A percentile compares a stretch with the other conserved stretches of the same genome.
These are phyloP conservation scores for Arctocebus calabarensis DNA, from an alignment of 2,797 vertebrate species.

Conservation along the genomic window DNA sequence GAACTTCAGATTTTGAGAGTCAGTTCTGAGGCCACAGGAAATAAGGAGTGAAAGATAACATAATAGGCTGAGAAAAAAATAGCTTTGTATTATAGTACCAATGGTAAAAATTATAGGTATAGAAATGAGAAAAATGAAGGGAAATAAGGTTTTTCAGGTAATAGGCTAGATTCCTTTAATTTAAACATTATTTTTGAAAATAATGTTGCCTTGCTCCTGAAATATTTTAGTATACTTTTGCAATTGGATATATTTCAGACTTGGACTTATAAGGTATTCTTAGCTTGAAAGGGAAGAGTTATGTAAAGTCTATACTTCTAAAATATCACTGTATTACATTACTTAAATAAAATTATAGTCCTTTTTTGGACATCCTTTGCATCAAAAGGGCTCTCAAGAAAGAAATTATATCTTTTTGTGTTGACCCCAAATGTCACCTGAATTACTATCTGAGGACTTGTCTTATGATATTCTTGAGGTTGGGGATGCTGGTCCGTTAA, in stretches of 20 bases:
- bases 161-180: not conserved
- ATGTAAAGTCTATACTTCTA: not conserved
- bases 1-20: not conserved
- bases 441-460: not conserved
- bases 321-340: not conserved
- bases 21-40: not conserved
- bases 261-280: slow-evolving; percentile 12
- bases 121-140: not conserved
- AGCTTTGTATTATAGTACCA: not conserved
- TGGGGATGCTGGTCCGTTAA: not conserved
- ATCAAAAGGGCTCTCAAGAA: slow-evolving; percentile 14
- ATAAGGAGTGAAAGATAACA: slow-evolving; percentile 25
- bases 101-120: slow-evolving; percentile 8
- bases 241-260: not conserved
- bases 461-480: not conserved
- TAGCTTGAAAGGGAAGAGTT: slow-evolving; percentile 23
- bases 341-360: not conserved
- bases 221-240: not conserved
- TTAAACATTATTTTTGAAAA: slow-evolving; percentile 13
- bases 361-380: not conserved
- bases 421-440: not conserved
- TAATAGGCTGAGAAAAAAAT: not conserved
- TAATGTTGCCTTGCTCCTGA: not conserved
- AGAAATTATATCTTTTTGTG: not conserved
- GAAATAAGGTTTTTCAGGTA: not conserved